phyloP scores from a whole-genome alignment of 2,113 vertebrate genomes.

The Hymenochirus boettgeri region DNA sequence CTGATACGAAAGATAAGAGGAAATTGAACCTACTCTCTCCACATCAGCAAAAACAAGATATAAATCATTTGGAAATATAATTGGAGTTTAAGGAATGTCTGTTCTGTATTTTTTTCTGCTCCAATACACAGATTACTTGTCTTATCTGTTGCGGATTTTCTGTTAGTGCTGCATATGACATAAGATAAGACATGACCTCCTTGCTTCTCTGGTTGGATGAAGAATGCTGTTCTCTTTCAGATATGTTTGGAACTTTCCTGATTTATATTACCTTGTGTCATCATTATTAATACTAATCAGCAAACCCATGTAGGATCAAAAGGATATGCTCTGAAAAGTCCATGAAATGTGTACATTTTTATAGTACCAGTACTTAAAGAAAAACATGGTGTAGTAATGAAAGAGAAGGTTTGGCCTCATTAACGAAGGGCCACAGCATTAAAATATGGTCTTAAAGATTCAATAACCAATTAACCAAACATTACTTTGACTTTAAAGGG shows the following conservation, averaged over 20 bases:
- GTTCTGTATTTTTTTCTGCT: slow-evolving; percentile 38
- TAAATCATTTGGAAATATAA: slow-evolving; percentile 50
- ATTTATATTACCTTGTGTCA: not conserved
- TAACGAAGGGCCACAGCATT: too few species aligned
- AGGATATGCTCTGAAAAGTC: not conserved
- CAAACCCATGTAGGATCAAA: not conserved
- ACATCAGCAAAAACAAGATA: slow-evolving; percentile 1
- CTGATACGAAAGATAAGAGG: slow-evolving; percentile 58
- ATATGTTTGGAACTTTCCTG: not conserved
- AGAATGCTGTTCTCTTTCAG: not conserved
- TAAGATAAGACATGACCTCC: not conserved
- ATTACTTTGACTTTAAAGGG: too few species aligned
- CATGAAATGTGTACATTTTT: too few species aligned
- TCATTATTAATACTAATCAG: not conserved
- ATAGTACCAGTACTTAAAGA: too few species aligned
- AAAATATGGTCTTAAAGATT: too few species aligned
- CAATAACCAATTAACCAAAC: too few species aligned
- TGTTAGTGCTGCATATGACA: slow-evolving; percentile 47
- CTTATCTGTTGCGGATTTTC: slow-evolving; percentile 50
- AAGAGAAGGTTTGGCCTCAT: too few species aligned
- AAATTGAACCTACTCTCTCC: slow-evolving; percentile 56
- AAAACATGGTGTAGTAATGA: too few species aligned
- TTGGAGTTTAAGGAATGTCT: slow-evolving; percentile 40
- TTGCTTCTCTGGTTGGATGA: not conserved
- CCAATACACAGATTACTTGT: slow-evolving; percentile 45